Evolutionary conservation across 2,888 invertebrate species (phyloP).

Genomic region (Hartigia nigra): DNA sequence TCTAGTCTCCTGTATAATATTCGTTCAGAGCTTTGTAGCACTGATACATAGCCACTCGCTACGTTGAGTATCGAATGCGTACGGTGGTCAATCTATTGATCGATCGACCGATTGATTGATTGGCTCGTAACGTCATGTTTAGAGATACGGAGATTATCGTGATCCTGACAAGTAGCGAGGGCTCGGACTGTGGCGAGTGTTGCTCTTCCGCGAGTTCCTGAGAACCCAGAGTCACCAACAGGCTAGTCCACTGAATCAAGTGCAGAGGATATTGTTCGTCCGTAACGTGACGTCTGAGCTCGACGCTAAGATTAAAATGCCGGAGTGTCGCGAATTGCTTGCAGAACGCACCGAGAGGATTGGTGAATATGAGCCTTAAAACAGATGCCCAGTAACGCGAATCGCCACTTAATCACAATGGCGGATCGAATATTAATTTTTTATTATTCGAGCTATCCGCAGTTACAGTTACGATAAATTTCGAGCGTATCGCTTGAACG

Average conservation of each 20-base stretch:
- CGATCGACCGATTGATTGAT: background rate
- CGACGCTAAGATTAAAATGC: slow-evolving; percentile 35
- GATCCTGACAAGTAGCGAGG: background rate
- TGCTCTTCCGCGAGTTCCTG: background rate
- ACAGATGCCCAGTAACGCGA: background rate
- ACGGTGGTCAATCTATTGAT: background rate
- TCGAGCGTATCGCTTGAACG: background rate
- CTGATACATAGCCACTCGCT: slow-evolving; percentile 1
- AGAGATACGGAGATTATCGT: background rate
- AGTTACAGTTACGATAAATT: background rate
- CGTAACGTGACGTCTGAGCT: slow-evolving; percentile 30
- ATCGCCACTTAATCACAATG: background rate
- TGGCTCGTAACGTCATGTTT: background rate
- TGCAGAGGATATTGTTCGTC: slow-evolving; percentile 30
- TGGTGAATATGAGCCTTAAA: slow-evolving; percentile 35
- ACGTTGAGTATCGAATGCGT: background rate
- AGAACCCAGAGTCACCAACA: background rate
- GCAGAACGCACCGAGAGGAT: slow-evolving; percentile 39
- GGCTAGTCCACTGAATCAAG: slow-evolving; percentile 6
- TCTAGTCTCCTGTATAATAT: background rate
- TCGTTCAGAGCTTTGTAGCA: background rate
- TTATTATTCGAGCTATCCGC: background rate
- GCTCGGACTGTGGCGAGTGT: background rate
- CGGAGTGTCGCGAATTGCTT: slow-evolving; percentile 41
- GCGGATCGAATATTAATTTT: background rate